These are phyloP conservation scores for Podarcis cretensis DNA, from an alignment of 2,113 vertebrate genomes.

Conservation along the genomic window DNA sequence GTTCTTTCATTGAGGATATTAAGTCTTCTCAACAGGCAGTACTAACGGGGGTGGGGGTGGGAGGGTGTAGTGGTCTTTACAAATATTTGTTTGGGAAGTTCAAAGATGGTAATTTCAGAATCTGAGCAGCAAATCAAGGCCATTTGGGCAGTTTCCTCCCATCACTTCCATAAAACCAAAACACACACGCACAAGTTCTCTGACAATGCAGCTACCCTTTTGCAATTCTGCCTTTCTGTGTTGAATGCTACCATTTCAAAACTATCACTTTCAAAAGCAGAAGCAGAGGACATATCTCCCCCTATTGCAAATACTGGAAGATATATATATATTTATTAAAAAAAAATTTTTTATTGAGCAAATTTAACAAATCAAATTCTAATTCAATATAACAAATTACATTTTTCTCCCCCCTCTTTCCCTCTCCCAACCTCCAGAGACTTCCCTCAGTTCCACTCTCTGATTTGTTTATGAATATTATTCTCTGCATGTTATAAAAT, in stretches of 20 bases:
- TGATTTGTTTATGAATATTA: no score
- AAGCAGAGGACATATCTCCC: neutral
- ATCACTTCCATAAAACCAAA: neutral
- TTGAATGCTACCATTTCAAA: neutral
- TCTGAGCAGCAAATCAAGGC: neutral
- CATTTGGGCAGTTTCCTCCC: neutral
- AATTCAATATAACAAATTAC: no score
- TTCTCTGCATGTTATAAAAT: no score
- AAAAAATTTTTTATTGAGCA: no score
- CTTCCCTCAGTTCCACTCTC: no score
- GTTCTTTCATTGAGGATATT: neutral
- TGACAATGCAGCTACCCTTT: neutral
- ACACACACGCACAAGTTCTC: neutral
- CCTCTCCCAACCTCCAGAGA: no score
- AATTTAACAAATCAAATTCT: no score
- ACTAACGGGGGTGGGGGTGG: neutral
- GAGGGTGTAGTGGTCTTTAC: neutral
- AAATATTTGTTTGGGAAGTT: neutral
- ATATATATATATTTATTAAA: no score
- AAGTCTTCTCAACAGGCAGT: conserved; percentile 8
- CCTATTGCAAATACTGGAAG: neutral
- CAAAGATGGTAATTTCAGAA: neutral
- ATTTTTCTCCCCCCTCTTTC: no score
- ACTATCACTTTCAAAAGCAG: neutral
- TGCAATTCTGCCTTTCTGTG: neutral